Percentiles rank a stretch among this genome's conserved stretches.
These are phyloP conservation scores for Patella pellucida DNA, from an alignment of 2,888 invertebrate genomes.

Conservation along the genomic window DNA sequence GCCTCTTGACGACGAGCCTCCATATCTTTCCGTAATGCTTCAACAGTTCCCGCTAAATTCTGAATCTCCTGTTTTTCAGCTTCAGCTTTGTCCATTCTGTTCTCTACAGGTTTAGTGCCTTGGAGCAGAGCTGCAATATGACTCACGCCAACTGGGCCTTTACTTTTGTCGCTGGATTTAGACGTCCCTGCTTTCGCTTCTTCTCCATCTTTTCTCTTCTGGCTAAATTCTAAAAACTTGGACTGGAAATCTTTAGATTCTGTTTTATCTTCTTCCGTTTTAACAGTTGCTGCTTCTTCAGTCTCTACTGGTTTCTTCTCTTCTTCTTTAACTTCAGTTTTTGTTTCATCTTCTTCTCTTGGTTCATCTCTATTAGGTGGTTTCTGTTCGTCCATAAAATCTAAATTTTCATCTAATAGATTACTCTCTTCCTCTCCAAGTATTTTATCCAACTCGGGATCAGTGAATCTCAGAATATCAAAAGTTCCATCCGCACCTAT, in stretches of 20 bases:
- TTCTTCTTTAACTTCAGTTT: constrained; percentile 26
- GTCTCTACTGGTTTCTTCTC: constrained; percentile 27
- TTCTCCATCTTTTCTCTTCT: constrained; percentile 48
- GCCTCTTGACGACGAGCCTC: constrained; percentile 19
- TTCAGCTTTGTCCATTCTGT: constrained; percentile 33
- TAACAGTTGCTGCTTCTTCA: constrained; percentile 32
- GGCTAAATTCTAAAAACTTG: constrained; percentile 69
- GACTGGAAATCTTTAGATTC: constrained; percentile 62
- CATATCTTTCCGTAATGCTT: constrained; percentile 2
- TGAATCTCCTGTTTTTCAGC: constrained; percentile 29
- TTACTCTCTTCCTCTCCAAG: constrained; percentile 81
- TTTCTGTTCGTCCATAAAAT: constrained; percentile 67
- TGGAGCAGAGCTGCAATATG: constrained; percentile 58
- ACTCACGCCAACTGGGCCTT: constrained; percentile 42
- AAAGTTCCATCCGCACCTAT: constrained; percentile 79
- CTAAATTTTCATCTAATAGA: constrained; percentile 85
- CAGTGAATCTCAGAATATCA: constrained; percentile 94
- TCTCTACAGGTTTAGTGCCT: constrained; percentile 37
- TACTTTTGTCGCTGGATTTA: constrained; percentile 38
- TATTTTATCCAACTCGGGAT: constrained; percentile 87
- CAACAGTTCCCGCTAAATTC: neutral
- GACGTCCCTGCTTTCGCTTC: constrained; percentile 27
- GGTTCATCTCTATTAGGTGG: constrained; percentile 28
- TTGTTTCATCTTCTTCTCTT: constrained; percentile 24
- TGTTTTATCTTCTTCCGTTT: constrained; percentile 36